Evolutionary conservation across 2,888 invertebrate species (phyloP).

Genomic region (Zhuqinia jingwanae): DNA sequence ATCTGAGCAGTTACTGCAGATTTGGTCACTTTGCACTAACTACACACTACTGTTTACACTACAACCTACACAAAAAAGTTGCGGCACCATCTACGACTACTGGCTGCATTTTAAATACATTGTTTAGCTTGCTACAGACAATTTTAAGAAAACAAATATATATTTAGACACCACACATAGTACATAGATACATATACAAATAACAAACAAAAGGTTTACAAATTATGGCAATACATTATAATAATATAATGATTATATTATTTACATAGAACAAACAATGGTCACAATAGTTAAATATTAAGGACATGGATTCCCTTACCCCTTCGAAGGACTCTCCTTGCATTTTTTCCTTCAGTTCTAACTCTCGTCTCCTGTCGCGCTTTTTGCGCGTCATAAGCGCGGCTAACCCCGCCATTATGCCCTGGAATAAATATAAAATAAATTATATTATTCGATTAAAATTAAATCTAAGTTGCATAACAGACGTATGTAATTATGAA

Average conservation of each 20-base stretch:
- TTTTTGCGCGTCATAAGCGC: constrained; percentile 78
- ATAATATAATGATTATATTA: no score
- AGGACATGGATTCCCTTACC: no score
- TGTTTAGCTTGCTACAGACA: constrained; percentile 31
- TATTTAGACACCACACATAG: not conserved
- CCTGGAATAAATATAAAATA: not conserved
- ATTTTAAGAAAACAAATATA: not conserved
- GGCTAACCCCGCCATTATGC: constrained; percentile 77
- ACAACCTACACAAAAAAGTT: constrained; percentile 9
- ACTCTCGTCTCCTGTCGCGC: constrained; percentile 74
- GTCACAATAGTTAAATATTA: not conserved
- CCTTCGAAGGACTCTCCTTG: constrained; percentile 66
- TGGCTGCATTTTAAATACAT: constrained; percentile 14
- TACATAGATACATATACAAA: not conserved
- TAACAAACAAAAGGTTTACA: not conserved
- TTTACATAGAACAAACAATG: not conserved
- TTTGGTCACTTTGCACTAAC: no score
- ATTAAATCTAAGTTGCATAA: not conserved
- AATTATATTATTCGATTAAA: not conserved
- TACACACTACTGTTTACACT: not conserved
- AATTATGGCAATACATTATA: not conserved
- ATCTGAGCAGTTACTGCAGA: no score
- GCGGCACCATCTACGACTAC: constrained; percentile 36
- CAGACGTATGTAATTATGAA: not conserved
- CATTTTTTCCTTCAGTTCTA: constrained; percentile 73